Percentiles rank a stretch among this genome's conserved stretches.
phyloP scores from a whole-genome alignment of 1,140 invertebrate genomes.

The Leptestheria dahalacensis region DNA sequence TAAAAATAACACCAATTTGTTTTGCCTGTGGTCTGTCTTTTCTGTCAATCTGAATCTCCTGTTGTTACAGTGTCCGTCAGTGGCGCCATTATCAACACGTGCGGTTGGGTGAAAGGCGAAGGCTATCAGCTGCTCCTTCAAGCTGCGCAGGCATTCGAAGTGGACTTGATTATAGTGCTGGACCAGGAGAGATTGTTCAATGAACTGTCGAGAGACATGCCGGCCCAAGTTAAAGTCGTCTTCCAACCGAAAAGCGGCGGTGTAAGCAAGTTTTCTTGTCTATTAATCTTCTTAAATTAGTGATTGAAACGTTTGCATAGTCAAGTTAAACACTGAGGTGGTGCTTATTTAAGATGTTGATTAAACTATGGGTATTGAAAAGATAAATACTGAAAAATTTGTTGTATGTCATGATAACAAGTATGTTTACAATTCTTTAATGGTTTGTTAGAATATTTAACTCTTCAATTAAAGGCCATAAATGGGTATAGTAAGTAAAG shows the following conservation, averaged over 20 bases:
- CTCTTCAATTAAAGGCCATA: too few relatives aligned
- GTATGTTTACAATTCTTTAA: not conserved
- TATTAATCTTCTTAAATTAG: too few relatives aligned
- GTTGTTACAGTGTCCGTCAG: slow-evolving; percentile 64
- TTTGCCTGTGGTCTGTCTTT: too few relatives aligned
- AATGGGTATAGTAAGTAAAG: not conserved
- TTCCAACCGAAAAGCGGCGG: slow-evolving; percentile 92
- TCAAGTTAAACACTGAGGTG: too few relatives aligned
- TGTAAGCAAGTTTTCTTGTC: slow-evolving; percentile 39
- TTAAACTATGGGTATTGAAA: too few relatives aligned
- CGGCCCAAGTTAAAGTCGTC: slow-evolving; percentile 80
- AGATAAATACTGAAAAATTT: not conserved
- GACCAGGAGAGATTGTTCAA: slow-evolving; percentile 94
- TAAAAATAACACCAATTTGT: too few relatives aligned
- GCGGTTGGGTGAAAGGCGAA: slow-evolving; percentile 86
- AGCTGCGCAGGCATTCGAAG: slow-evolving; percentile 83
- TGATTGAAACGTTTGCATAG: too few relatives aligned
- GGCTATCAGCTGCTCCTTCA: slow-evolving; percentile 71
- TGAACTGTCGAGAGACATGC: slow-evolving; percentile 84
- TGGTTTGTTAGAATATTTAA: not conserved
- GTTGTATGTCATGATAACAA: not conserved
- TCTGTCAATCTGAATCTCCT: too few relatives aligned
- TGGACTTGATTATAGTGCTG: slow-evolving; percentile 85
- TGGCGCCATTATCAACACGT: slow-evolving; percentile 96
- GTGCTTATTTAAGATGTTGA: too few relatives aligned